phyloP scores from a whole-genome alignment of 2,888 invertebrate genomes.

The Yponomeuta evonymella region DNA sequence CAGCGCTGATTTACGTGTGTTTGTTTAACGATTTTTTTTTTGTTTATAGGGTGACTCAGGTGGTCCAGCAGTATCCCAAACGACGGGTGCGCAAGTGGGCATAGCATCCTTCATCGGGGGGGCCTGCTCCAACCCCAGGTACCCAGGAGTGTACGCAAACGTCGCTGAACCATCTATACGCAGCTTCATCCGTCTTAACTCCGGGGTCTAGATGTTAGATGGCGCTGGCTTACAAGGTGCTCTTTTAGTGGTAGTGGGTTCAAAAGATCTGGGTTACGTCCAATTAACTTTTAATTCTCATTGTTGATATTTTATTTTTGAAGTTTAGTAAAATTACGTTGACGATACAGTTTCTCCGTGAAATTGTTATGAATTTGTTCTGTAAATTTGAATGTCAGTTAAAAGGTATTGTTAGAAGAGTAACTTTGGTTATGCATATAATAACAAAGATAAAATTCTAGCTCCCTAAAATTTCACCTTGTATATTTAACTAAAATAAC shows the following conservation, averaged over 20 bases:
- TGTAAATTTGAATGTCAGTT: too few species aligned
- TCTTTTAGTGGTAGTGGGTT: neutral
- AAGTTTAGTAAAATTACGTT: too few species aligned
- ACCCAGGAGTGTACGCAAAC: conserved; percentile 45
- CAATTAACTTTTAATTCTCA: too few species aligned
- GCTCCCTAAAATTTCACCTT: neutral
- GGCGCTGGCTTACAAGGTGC: neutral
- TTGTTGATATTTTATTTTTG: too few species aligned
- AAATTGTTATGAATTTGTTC: too few species aligned
- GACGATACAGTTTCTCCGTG: too few species aligned
- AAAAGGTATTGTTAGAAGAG: neutral
- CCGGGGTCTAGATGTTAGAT: conserved; percentile 26
- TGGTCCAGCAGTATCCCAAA: conserved; percentile 39
- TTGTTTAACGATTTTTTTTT: neutral
- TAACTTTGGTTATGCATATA: neutral
- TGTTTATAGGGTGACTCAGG: conserved; percentile 52
- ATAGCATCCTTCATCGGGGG: conserved; percentile 39
- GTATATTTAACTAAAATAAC: neutral
- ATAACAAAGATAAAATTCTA: neutral
- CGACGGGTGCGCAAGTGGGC: conserved; percentile 32
- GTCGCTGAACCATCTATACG: conserved; percentile 29
- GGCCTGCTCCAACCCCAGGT: conserved; percentile 41
- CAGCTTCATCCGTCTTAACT: conserved; percentile 31
- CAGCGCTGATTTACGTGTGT: too few species aligned
- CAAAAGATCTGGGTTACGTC: neutral